Conservation (phyloP, 2,797 vertebrate genomes). For the Petrocephalus sullivani region DNA sequence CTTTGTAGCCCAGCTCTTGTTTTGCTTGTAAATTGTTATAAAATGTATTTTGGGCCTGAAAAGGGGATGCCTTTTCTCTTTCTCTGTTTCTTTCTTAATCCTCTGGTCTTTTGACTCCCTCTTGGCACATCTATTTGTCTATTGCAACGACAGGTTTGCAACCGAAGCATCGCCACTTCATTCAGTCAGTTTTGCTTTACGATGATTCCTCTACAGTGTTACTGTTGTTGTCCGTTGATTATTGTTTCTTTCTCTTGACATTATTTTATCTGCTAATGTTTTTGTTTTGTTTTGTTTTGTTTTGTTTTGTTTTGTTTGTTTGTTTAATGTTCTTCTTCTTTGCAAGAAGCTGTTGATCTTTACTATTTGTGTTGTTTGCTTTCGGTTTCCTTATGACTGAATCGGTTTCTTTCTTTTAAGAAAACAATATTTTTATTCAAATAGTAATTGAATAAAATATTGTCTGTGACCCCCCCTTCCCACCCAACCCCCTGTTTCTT, state of each 20-base stretch:
- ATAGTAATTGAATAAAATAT: slow-evolving; percentile 99
- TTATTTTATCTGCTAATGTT: slow-evolving; percentile 15
- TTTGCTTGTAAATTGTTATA: slow-evolving; percentile 8
- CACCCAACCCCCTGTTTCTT: slow-evolving; percentile 88
- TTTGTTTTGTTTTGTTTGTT: slow-evolving; percentile 19
- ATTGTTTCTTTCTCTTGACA: slow-evolving; percentile 55
- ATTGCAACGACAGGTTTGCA: slow-evolving; percentile 34
- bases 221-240: slow-evolving; percentile 19
- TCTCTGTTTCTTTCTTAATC: not conserved
- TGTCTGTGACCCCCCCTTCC: slow-evolving; percentile 95
- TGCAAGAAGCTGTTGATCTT: slow-evolving; percentile 71
- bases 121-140: slow-evolving; percentile 24
- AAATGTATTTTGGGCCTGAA: slow-evolving; percentile 20
- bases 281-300: slow-evolving; percentile 19
- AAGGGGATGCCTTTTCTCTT: slow-evolving; percentile 10
- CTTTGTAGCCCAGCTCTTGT: slow-evolving; percentile 21
- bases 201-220: slow-evolving; percentile 15
- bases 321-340: slow-evolving; percentile 38
- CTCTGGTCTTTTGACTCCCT: slow-evolving; percentile 1
- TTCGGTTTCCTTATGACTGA: slow-evolving; percentile 76
- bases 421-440: slow-evolving; percentile 99
- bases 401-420: slow-evolving; percentile 67
- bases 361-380: slow-evolving; percentile 24
- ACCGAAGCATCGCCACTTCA: slow-evolving; percentile 25
- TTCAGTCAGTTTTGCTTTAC: slow-evolving; percentile 18